A percentile compares a stretch with the other conserved stretches of the same genome.
Evolutionary conservation across 2,113 vertebrate species (phyloP).

Genomic region (Tyrannus savana): DNA sequence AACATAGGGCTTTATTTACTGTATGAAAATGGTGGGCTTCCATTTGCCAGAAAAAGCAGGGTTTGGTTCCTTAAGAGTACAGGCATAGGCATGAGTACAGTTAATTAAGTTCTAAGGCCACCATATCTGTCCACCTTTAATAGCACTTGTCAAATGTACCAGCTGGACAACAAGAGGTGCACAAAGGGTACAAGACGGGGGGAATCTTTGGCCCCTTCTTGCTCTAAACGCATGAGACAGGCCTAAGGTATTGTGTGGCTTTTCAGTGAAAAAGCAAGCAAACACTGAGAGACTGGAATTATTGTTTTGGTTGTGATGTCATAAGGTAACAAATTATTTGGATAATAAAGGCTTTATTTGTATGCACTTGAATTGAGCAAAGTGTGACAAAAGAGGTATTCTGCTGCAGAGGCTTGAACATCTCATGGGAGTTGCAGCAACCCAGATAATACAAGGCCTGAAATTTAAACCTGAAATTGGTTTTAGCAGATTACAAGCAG

Average conservation of each 20-base stretch:
- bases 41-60: background rate
- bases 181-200: background rate
- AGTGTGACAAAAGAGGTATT: background rate
- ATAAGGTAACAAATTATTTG: background rate
- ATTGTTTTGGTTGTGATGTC: background rate
- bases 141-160: background rate
- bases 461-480: background rate
- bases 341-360: background rate
- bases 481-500: background rate
- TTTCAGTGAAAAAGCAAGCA: background rate
- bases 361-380: fast-evolving
- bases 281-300: background rate
- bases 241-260: background rate
- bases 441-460: background rate
- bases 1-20: background rate
- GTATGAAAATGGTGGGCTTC: background rate
- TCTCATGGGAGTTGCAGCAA: background rate
- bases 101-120: background rate
- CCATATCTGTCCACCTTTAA: background rate
- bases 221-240: background rate
- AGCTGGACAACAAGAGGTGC: background rate
- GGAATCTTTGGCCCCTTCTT: background rate
- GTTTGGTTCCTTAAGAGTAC: background rate
- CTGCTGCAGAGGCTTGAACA: background rate
- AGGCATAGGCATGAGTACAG: background rate